Base-by-base conservation (phyloP, 2,888 invertebrate genomes). In the Uropetala carovei region DNA sequence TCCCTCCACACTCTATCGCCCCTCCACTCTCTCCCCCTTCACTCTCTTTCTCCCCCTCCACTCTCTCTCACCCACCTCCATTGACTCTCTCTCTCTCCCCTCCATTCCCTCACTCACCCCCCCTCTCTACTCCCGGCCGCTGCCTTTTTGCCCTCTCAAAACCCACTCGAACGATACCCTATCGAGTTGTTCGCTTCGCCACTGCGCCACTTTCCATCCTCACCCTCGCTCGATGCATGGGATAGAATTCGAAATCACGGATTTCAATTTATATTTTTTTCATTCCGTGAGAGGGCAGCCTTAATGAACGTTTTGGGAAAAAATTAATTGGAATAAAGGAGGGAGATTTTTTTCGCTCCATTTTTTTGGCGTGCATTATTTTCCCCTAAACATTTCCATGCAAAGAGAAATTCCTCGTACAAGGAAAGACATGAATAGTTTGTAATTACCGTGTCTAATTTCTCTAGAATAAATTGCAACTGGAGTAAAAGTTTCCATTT, bases 161-260 rank as follows among this genome's bases (percentile, higher is more conserved):
- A 89, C 30, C 43, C 89, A 89, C 89, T 89, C 64, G 89, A 89
- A 89, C 89, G 89, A 89, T 89, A 89, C 89, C 89, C 89, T 89
- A 89, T 89, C 89, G 64, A 89, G 68, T 89, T 64, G 89, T 64
- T 68, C 89, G 43, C 89, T 60, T 59, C 86, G 30, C 59, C 83
- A 83, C 83, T 83, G 83, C 57, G 83, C 83, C 83, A 57, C 83
- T 83, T 57, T 30, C 83, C 56, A n/a, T n/a, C 43, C 89, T 64
- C 89, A 10, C 68, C 68, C 89, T 89, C 57, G 43, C 30, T 30
- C 64, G 59, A 89, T 89, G 89, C 89, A 68, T 68, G 89, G 64
- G 89, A 89, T 56, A 56, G 89, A 89, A 89, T 89, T 68, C 89
- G 64, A 89, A 89, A 89, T 89, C 89, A 89, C 89, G 89, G 68